These are phyloP conservation scores for Ernsta delagoae DNA, from an alignment of 2,888 invertebrate genomes.

Conservation along the genomic window DNA sequence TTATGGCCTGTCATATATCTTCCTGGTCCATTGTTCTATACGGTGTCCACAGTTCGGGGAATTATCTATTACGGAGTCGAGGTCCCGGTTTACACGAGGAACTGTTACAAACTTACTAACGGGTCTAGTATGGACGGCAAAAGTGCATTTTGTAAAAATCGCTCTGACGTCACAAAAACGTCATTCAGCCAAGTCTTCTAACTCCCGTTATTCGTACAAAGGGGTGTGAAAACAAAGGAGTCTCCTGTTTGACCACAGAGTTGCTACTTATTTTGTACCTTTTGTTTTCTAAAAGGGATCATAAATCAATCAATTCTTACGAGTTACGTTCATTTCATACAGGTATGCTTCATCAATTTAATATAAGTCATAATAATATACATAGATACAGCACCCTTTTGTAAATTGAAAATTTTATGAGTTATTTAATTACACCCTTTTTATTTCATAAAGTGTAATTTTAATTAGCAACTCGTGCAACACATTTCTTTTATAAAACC, in stretches of 20 bases:
- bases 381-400: too few relatives aligned
- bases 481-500: too few relatives aligned
- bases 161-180: slow-evolving; percentile 76
- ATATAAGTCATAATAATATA: too few relatives aligned
- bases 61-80: slow-evolving; percentile 61
- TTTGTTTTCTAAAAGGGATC: slow-evolving; percentile 55
- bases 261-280: slow-evolving; percentile 62
- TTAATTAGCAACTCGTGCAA: too few relatives aligned
- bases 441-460: too few relatives aligned
- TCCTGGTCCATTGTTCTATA: slow-evolving; percentile 65
- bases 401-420: too few relatives aligned
- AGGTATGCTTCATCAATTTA: too few relatives aligned
- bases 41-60: slow-evolving; percentile 70
- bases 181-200: slow-evolving; percentile 51
- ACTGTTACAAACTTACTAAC: slow-evolving; percentile 69
- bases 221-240: slow-evolving; percentile 61
- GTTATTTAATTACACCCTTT: too few relatives aligned
- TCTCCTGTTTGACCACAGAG: slow-evolving; percentile 70
- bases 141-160: slow-evolving; percentile 76
- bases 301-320: slow-evolving; percentile 60
- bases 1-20: slow-evolving; percentile 73
- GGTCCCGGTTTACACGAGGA: slow-evolving; percentile 78
- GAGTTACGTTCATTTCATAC: slow-evolving; percentile 37
- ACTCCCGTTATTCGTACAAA: slow-evolving; percentile 73
- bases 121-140: slow-evolving; percentile 69